These are phyloP conservation scores for Rhingia campestris DNA, from an alignment of 2,888 invertebrate species.

Conservation along the genomic window DNA sequence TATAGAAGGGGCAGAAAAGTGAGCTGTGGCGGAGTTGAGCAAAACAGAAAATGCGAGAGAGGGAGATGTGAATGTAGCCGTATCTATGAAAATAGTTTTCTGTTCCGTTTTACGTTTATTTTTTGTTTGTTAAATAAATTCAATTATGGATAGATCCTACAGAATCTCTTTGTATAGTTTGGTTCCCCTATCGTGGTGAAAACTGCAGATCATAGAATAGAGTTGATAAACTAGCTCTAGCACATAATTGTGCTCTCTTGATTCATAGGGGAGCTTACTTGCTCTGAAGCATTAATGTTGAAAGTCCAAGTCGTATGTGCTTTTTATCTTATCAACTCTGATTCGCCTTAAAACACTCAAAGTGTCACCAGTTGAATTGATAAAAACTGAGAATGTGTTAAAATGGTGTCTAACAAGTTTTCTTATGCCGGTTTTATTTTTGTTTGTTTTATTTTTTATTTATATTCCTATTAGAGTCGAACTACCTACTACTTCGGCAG, in stretches of 20 bases:
- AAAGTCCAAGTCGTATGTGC: slow-evolving; percentile 21
- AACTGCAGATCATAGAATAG: background rate
- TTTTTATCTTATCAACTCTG: slow-evolving; percentile 43
- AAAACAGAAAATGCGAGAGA: slow-evolving; percentile 38
- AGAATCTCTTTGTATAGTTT: slow-evolving; percentile 20
- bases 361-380: slow-evolving; percentile 42
- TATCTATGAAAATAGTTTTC: slow-evolving; percentile 42
- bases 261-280: background rate
- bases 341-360: background rate
- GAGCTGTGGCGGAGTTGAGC: slow-evolving; percentile 34
- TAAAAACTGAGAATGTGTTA: slow-evolving; percentile 5
- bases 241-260: background rate
- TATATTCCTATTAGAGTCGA: background rate
- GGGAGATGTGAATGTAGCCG: slow-evolving; percentile 4
- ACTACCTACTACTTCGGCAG: too few relatives aligned
- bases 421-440: slow-evolving; percentile 11
- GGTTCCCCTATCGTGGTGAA: slow-evolving; percentile 38
- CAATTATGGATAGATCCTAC: slow-evolving; percentile 6
- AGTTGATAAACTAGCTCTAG: background rate
- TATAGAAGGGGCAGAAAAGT: slow-evolving; percentile 4
- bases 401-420: background rate
- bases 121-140: slow-evolving; percentile 8
- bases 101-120: background rate
- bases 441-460: slow-evolving; percentile 2
- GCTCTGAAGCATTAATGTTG: background rate